phyloP scores from a whole-genome alignment of 2,797 vertebrate species.

The Crenichthys baileyi region DNA sequence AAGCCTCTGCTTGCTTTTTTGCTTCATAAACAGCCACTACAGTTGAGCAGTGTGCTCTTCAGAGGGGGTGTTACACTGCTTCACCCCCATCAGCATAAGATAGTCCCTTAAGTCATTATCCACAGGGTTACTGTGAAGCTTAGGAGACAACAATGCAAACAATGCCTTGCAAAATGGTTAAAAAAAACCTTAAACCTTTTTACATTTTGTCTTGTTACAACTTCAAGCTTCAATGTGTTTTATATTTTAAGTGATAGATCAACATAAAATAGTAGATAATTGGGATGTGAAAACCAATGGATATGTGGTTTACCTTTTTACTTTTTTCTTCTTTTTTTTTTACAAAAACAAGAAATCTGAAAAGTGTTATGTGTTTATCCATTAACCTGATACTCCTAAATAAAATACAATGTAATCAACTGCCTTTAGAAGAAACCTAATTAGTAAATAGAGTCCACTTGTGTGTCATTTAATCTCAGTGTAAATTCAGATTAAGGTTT shows the following conservation, averaged over 20 bases:
- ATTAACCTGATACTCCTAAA: neutral
- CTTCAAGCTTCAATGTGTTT: neutral
- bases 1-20: slow-evolving; percentile 29
- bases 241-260: neutral
- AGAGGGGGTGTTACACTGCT: slow-evolving; percentile 19
- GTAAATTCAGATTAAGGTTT: neutral
- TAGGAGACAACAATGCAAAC: neutral
- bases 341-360: neutral
- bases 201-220: neutral
- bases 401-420: neutral
- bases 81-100: slow-evolving; percentile 28
- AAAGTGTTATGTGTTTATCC: neutral
- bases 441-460: neutral
- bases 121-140: slow-evolving; percentile 5
- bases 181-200: neutral
- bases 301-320: too few species aligned
- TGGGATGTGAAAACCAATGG: neutral
- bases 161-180: neutral
- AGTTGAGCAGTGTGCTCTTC: slow-evolving; percentile 18
- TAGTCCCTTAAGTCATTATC: slow-evolving; percentile 18
- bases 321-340: neutral
- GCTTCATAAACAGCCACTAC: slow-evolving; percentile 26
- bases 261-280: neutral
- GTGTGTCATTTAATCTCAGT: neutral
- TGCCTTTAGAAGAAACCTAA: neutral